Conservation (phyloP, 2,113 vertebrate species). For the Corythornis vintsioides region DNA sequence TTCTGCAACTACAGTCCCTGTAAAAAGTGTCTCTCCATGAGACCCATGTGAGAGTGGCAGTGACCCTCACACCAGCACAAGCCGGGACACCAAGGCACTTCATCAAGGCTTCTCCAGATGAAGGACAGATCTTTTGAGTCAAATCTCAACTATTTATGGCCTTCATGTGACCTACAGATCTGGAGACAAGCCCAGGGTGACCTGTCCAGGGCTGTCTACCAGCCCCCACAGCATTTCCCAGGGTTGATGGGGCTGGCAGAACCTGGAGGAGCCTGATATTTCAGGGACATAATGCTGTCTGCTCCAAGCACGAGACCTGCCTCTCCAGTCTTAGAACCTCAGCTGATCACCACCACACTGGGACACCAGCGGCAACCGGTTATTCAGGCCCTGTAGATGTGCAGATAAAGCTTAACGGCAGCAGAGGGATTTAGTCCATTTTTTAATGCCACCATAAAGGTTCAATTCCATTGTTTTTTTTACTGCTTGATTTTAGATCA, state of each 20-base stretch:
- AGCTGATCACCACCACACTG: background rate
- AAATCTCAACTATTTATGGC: background rate
- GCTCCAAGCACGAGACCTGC: rapidly evolving
- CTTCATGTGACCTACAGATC: background rate
- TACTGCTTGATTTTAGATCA: conserved; percentile 24
- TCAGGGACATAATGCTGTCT: background rate
- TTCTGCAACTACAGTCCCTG: background rate
- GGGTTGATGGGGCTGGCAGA: background rate
- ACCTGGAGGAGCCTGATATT: background rate
- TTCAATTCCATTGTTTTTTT: conserved; percentile 35
- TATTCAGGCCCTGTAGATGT: background rate
- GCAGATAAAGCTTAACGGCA: background rate
- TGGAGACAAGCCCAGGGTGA: background rate
- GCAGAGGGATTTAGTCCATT: background rate
- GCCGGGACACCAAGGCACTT: background rate
- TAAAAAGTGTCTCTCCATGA: background rate
- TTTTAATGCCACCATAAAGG: background rate
- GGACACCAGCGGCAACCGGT: background rate
- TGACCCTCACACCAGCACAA: background rate
- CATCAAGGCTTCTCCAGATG: background rate
- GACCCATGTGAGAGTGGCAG: background rate
- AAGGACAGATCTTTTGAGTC: background rate
- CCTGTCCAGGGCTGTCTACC: background rate
- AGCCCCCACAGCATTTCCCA: rapidly evolving
- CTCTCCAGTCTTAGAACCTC: rapidly evolving